A percentile compares a stretch with the other conserved stretches of the same genome.
Conservation (phyloP, 2,888 invertebrate genomes). For the Chelonus formosanus region DNA sequence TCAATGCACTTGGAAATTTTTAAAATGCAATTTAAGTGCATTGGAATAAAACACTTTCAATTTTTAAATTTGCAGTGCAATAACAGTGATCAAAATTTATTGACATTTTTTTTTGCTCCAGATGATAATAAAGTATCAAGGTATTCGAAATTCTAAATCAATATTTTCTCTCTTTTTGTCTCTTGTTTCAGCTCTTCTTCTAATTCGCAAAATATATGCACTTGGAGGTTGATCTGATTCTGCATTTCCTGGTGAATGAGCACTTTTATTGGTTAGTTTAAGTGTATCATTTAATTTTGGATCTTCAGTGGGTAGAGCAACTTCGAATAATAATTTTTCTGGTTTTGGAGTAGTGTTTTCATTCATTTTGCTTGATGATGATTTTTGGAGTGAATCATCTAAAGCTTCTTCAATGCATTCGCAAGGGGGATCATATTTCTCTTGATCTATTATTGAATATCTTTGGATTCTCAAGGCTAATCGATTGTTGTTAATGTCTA, state of each 20-base stretch:
- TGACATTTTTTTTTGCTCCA: not conserved
- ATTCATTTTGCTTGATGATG: constrained; percentile 26
- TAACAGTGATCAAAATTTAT: not conserved
- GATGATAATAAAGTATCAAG: constrained; percentile 46
- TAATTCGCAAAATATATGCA: constrained; percentile 53
- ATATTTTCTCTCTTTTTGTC: constrained; percentile 47
- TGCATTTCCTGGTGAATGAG: constrained; percentile 25
- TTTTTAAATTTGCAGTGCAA: too few relatives aligned
- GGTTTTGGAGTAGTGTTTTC: too few relatives aligned
- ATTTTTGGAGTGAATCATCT: too few relatives aligned
- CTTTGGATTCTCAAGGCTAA: constrained; percentile 49
- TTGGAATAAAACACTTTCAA: too few relatives aligned
- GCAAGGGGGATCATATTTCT: constrained; percentile 52
- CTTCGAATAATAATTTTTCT: too few relatives aligned
- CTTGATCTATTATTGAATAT: constrained; percentile 31
- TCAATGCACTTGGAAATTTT: too few relatives aligned
- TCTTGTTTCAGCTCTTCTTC: constrained; percentile 43
- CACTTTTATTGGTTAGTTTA: too few relatives aligned
- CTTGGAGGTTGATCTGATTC: constrained; percentile 46
- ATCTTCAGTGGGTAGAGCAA: too few relatives aligned
- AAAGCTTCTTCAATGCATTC: constrained; percentile 45
- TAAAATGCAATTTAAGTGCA: too few relatives aligned
- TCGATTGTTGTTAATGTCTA: constrained; percentile 51
- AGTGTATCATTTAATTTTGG: too few relatives aligned
- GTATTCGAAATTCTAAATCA: constrained; percentile 54